Base-by-base conservation (phyloP, 2,888 invertebrate genomes). In the Synergus japonicus region DNA sequence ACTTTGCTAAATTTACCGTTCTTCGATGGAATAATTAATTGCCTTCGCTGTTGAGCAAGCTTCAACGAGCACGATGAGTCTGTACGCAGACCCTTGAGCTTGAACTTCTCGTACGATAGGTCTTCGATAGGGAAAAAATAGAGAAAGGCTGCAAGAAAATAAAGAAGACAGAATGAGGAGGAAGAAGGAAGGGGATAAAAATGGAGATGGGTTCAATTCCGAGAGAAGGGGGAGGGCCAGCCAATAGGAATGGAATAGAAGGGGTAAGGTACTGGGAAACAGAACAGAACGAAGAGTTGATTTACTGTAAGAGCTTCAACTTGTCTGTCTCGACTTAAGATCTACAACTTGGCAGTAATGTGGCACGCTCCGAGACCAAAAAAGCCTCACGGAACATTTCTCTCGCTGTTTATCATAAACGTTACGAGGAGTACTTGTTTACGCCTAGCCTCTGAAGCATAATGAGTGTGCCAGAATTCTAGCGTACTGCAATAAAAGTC, bases 291-390 rank as follows among this genome's bases (percentile, higher is more conserved):
- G 37, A 73, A 73, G 49, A 54, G 29, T 73, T 69, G 69, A 69
- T 69, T 69, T 69, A 69, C 69, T 54, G 29, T 29, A 49, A 69
- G 49, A 69, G 69, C 49, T 46, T 49, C 49, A 49, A 73, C 69
- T 73, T 73, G 69, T 69, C 69, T 69, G 69, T 69, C 49, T 49
- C 37, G 22, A 54, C 49, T 46, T 69, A 69, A 54, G 69, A 73
- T 54, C 69, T 73, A 69, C 49, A 73, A 73, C 69, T 73, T 73
- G 69, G 69, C 69, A 73, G 69, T 73, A 54, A 73, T 73, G 54
- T 73, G 69, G 69, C 69, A 73, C 69, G 54, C 69, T 73, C 9
- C 9, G 1, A 37, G 54, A 29, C 44, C 69, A 73, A 73, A 73
- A 69, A 73, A 73, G n/a, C 69, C 22, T 73, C 37, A 73, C 54